phyloP scores from a whole-genome alignment of 2,888 invertebrate species.

The Caenorhabditis sp. region DNA sequence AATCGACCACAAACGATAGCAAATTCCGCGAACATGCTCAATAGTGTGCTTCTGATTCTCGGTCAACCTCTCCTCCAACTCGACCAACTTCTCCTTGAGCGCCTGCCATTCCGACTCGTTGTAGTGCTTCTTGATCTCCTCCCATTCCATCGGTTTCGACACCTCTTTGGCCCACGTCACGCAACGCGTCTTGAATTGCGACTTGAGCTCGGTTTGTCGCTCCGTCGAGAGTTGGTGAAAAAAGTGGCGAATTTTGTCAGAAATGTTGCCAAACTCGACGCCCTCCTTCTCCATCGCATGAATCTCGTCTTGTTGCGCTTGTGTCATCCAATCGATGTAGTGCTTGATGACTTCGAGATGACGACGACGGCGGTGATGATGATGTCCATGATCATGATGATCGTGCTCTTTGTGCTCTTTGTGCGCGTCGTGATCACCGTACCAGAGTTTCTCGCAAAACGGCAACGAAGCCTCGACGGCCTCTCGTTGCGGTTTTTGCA shows the following conservation, averaged over 20 bases:
- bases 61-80: conserved; percentile 34
- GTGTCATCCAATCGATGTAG: conserved; percentile 46
- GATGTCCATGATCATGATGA: conserved; percentile 28
- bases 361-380: conserved; percentile 28
- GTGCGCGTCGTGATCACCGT: conserved; percentile 42
- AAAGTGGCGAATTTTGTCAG: conserved; percentile 47
- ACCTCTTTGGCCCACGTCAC: conserved; percentile 47
- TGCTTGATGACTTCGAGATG: conserved; percentile 44
- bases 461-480: conserved; percentile 55
- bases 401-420: conserved; percentile 14
- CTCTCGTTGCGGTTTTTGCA: conserved; percentile 37
- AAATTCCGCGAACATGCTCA: conserved; percentile 46
- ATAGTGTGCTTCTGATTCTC: conserved; percentile 51
- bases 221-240: conserved; percentile 32
- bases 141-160: conserved; percentile 40
- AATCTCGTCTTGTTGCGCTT: conserved; percentile 30
- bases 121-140: conserved; percentile 33
- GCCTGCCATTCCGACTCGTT: conserved; percentile 16
- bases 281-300: conserved; percentile 25
- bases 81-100: conserved; percentile 22
- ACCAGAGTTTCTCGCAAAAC: conserved; percentile 60
- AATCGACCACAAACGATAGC: conserved; percentile 44
- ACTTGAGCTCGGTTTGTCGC: conserved; percentile 34
- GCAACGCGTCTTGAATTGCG: conserved; percentile 41
- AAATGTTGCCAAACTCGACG: conserved; percentile 27